Percentiles rank a stretch among this genome's conserved stretches.
phyloP scores from a whole-genome alignment of 1,140 invertebrate species.

The Hestina assimilis region DNA sequence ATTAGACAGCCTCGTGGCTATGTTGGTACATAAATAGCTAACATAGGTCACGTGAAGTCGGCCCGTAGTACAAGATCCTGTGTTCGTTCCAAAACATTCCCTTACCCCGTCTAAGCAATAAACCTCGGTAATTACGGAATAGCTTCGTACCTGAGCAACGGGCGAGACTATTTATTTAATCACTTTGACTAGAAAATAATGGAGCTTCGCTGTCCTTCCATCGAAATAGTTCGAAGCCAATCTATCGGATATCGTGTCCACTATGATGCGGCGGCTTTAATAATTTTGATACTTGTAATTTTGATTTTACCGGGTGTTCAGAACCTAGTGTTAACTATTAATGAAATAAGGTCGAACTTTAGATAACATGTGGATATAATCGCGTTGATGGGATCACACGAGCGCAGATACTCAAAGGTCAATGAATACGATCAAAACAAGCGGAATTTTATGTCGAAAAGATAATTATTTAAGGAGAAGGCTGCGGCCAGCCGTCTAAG shows the following conservation, averaged over 20 bases:
- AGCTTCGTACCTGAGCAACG: slow-evolving; percentile 55
- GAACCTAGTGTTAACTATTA: background rate
- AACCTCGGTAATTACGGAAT: slow-evolving; percentile 72
- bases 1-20: background rate
- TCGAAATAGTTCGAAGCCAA: slow-evolving; percentile 51
- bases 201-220: slow-evolving; percentile 36
- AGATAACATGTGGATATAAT: background rate
- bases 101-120: slow-evolving; percentile 56
- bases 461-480: slow-evolving; percentile 1
- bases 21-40: slow-evolving; percentile 36
- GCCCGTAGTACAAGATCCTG: slow-evolving; percentile 31
- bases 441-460: background rate
- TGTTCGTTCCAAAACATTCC: slow-evolving; percentile 60
- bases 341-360: slow-evolving; percentile 1
- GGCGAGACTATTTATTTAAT: slow-evolving; percentile 75
- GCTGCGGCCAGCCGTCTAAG: no score
- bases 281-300: slow-evolving; percentile 4
- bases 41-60: slow-evolving; percentile 40
- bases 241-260: slow-evolving; percentile 48
- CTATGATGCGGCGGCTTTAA: slow-evolving; percentile 23
- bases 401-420: background rate
- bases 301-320: background rate
- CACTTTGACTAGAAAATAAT: slow-evolving; percentile 76
- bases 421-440: background rate
- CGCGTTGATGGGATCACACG: background rate